Evolutionary conservation across 2,888 invertebrate genomes (phyloP).

Genomic region (Ametastegia equiseti): DNA sequence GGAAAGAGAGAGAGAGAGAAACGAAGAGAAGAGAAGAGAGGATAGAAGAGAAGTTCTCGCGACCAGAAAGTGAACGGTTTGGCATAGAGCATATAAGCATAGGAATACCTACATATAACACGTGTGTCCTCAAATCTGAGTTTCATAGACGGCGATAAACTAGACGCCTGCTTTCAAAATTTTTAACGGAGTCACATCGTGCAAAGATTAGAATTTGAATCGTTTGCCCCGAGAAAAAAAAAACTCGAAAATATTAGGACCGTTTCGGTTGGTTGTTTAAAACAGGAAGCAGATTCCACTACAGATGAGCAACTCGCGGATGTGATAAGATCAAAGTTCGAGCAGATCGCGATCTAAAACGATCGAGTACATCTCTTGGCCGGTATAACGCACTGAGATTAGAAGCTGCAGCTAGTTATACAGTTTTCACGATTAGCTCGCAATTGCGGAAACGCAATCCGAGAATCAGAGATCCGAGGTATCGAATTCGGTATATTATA

Average conservation of each 20-base stretch:
- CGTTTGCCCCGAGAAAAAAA: not conserved
- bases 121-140: slow-evolving; percentile 43
- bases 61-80: slow-evolving; percentile 44
- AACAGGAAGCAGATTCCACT: slow-evolving; percentile 19
- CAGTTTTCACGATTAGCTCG: not conserved
- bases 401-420: slow-evolving; percentile 9
- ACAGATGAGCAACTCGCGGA: not conserved
- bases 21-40: too few relatives aligned
- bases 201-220: not conserved
- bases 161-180: not conserved
- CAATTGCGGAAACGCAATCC: not conserved
- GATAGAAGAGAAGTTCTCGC: not conserved
- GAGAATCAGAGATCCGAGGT: not conserved
- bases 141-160: slow-evolving; percentile 24
- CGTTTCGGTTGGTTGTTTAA: slow-evolving; percentile 4
- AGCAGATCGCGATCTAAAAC: not conserved
- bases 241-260: not conserved
- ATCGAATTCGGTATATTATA: not conserved
- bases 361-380: not conserved
- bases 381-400: not conserved
- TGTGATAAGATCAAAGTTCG: slow-evolving; percentile 18
- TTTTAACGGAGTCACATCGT: not conserved
- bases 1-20: not conserved
- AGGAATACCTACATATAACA: too few relatives aligned
- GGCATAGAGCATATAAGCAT: not conserved